These are phyloP conservation scores for Lepisosteus oculatus DNA, from an alignment of 2,113 vertebrate species.

Conservation along the genomic window DNA sequence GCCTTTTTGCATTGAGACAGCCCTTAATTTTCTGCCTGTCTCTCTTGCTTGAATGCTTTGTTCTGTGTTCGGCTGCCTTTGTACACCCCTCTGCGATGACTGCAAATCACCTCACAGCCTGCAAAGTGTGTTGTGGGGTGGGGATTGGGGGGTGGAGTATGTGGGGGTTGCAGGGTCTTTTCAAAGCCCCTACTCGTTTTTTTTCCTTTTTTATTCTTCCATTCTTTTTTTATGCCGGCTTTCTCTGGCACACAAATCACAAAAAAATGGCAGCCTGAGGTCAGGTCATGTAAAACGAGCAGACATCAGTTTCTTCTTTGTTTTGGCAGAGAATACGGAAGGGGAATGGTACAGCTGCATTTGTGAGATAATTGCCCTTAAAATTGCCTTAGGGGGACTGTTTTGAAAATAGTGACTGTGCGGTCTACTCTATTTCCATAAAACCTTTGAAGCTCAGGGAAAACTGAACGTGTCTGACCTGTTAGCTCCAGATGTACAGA, in stretches of 20 bases:
- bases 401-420: slow-evolving; percentile 26
- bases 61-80: slow-evolving; percentile 31
- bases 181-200: slow-evolving; percentile 52
- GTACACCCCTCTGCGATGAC: slow-evolving; percentile 39
- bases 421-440: slow-evolving; percentile 20
- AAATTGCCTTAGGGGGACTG: slow-evolving; percentile 27
- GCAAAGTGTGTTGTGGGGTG: slow-evolving; percentile 43
- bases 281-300: slow-evolving; percentile 61
- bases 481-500: background rate
- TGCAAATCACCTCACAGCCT: slow-evolving; percentile 38
- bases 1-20: background rate
- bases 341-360: slow-evolving; percentile 37
- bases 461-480: slow-evolving; percentile 14
- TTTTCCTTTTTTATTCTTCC: slow-evolving; percentile 51
- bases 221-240: slow-evolving; percentile 44
- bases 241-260: slow-evolving; percentile 53
- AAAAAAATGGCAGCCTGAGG: slow-evolving; percentile 55
- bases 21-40: background rate
- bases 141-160: background rate
- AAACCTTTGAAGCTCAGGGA: slow-evolving; percentile 17
- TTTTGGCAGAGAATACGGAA: slow-evolving; percentile 46
- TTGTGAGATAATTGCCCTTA: slow-evolving; percentile 46
- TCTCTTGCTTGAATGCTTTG: slow-evolving; percentile 20
- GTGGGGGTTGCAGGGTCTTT: slow-evolving; percentile 28
- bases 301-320: slow-evolving; percentile 55